Evolutionary conservation across 2,797 vertebrate genomes (phyloP).

Genomic region (Euphonia xanthogaster): DNA sequence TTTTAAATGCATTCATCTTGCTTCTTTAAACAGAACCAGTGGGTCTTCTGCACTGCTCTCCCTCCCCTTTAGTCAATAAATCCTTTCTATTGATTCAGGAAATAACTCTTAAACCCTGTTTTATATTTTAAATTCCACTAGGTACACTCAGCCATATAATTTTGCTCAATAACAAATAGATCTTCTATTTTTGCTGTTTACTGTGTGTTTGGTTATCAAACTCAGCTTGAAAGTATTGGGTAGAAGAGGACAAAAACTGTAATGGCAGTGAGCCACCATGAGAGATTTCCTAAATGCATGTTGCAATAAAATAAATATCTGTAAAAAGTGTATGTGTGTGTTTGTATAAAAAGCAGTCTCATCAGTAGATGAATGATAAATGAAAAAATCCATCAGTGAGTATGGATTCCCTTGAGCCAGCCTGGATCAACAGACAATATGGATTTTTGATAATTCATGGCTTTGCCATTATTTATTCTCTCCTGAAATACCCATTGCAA

Average conservation of each 20-base stretch:
- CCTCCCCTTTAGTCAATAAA: constrained; percentile 64
- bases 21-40: constrained; percentile 65
- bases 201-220: constrained; percentile 67
- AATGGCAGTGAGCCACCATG: constrained; percentile 35
- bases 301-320: constrained; percentile 59
- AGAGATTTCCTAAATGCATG: constrained; percentile 66
- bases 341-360: constrained; percentile 60
- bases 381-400: constrained; percentile 65
- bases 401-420: constrained; percentile 67
- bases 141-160: constrained; percentile 60
- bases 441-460: constrained; percentile 76
- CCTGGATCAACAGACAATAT: constrained; percentile 64
- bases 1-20: constrained; percentile 74
- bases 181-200: constrained; percentile 68
- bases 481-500: constrained; percentile 63
- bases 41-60: constrained; percentile 54
- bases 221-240: constrained; percentile 43
- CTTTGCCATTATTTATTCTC: constrained; percentile 66
- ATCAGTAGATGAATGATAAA: constrained; percentile 68
- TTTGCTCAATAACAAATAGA: constrained; percentile 69
- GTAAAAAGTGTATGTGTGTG: not conserved
- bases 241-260: constrained; percentile 54
- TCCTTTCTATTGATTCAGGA: constrained; percentile 71
- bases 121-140: constrained; percentile 70
- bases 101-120: constrained; percentile 68